Evolutionary conservation across 1,140 invertebrate genomes (phyloP).

Genomic region (Diorhabda sublineata): DNA sequence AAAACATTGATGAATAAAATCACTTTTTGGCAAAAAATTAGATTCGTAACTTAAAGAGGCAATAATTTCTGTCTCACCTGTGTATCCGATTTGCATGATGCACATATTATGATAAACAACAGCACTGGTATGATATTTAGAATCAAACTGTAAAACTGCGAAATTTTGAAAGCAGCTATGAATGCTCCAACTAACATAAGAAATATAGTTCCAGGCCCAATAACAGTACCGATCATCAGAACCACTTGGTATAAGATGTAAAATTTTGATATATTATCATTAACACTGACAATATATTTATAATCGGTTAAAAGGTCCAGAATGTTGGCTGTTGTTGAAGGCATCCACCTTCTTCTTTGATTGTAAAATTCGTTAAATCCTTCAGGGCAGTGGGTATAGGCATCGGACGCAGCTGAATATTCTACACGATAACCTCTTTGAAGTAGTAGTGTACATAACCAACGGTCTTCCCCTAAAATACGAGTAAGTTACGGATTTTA

Average conservation of each 20-base stretch:
- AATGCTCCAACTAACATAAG: conserved; percentile 88
- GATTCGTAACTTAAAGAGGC: too few species aligned
- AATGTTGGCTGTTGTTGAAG: conserved; percentile 85
- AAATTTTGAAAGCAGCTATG: conserved; percentile 73
- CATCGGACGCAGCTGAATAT: conserved; percentile 89
- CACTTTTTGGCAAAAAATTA: too few species aligned
- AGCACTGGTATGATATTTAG: conserved; percentile 74
- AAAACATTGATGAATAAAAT: too few species aligned
- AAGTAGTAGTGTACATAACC: conserved; percentile 81
- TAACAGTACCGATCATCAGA: conserved; percentile 68
- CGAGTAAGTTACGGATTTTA: not conserved
- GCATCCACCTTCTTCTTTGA: conserved; percentile 83
- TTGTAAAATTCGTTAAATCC: conserved; percentile 86
- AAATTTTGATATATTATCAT: conserved; percentile 78
- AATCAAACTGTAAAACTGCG: conserved; percentile 73
- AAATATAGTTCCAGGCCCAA: conserved; percentile 82
- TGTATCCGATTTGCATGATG: conserved; percentile 65
- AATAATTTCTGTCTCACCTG: conserved; percentile 53
- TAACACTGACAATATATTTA: conserved; percentile 69
- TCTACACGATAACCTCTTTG: conserved; percentile 85
- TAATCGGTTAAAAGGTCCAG: conserved; percentile 74
- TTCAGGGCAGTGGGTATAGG: conserved; percentile 87
- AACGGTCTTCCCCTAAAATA: conserved; percentile 66
- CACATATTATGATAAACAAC: conserved; percentile 71
- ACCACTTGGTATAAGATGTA: conserved; percentile 76